Evolutionary conservation across 1,140 invertebrate genomes (phyloP).

Genomic region (Oscheius sp.): DNA sequence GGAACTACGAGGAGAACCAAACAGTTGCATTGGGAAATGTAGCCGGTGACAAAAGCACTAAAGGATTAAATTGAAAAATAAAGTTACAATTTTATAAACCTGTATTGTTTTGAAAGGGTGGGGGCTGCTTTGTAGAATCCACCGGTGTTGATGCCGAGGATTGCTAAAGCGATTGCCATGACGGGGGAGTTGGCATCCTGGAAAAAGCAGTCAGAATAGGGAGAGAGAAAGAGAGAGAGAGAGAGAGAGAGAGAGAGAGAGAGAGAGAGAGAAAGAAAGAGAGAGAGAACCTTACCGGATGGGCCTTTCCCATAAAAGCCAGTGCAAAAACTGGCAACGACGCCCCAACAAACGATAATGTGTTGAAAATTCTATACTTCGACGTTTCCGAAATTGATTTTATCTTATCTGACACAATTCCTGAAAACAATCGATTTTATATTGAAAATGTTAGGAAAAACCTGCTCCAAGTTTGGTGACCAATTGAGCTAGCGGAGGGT

Average conservation of each 20-base stretch:
- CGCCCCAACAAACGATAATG: conserved; percentile 45
- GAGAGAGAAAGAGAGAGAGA: conserved; percentile 28
- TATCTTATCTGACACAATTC: conserved; percentile 25
- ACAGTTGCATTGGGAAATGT: conserved; percentile 40
- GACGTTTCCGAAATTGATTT: conserved; percentile 25
- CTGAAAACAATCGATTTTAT: conserved; percentile 27
- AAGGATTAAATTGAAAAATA: neutral
- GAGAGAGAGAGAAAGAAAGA: conserved; percentile 40
- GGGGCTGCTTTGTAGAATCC: conserved; percentile 37
- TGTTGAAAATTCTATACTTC: conserved; percentile 49
- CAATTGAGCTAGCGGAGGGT: conserved; percentile 48
- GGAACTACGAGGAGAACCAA: conserved; percentile 42
- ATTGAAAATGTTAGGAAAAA: conserved; percentile 41
- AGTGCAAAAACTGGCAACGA: conserved; percentile 42
- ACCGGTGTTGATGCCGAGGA: conserved; percentile 35
- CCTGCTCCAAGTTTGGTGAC: conserved; percentile 42
- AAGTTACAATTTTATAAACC: neutral
- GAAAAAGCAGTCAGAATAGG: neutral
- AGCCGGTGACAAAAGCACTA: conserved; percentile 24
- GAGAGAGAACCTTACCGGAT: neutral
- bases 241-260: conserved; percentile 27
- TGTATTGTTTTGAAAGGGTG: conserved; percentile 7
- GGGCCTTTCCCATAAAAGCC: conserved; percentile 40
- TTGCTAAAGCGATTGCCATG: conserved; percentile 9
- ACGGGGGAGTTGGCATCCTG: conserved; percentile 21